Base-by-base conservation (phyloP, 92 coral and sea anemone genomes). In the Epizoanthus fatuus region DNA sequence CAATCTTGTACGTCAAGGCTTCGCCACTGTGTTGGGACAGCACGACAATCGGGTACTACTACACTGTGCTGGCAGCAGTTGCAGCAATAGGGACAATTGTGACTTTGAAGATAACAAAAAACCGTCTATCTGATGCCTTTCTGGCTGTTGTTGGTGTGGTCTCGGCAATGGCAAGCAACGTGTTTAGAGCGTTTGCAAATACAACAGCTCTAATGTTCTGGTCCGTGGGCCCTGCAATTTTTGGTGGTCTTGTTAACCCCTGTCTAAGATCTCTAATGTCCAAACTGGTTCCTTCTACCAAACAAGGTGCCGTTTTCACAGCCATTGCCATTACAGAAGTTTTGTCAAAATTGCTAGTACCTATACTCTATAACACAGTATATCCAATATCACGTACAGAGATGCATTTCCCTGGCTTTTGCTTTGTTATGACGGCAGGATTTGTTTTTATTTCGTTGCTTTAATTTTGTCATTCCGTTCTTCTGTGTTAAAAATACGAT, bases 21-120 rank as follows among this genome's bases (percentile, higher is more conserved):
- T 32, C 70, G 57, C 95, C 95, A 0, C 58, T 92, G 12, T 92
- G 95, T 59, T 92, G 92, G 92, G 75, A 74, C 49, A 64, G 88
- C 32, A 66, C 73, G 2, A 81, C 78, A 19, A 63, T 84, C 54
- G 95, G 95, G 0, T 75, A 88, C 51, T 92, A 70, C 81, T 58
- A 71, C 65, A 80, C 90, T 1, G 6, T 79, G 7, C 51, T 80
- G 47, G 67, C 84, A 0, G 69, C 70, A 3, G 63, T 74, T 2
- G 90, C 75, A 2, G 90, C 90, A 7, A 14, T 66, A 37, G 83
- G 91, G 1, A 81, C 86, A 53, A 58, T 92, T 3, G 39, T 74
- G 17, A 87, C 87, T 0, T 71, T 89, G 7, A 92, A 92, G 49
- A 67, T 92, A 6, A 59, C 88, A 56, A 72, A 69, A 54, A 39